Evolutionary conservation across 2,113 vertebrate species (phyloP), one percentile per base, ranked within the genome.

Genomic region (Pterocles gutturalis): DNA sequence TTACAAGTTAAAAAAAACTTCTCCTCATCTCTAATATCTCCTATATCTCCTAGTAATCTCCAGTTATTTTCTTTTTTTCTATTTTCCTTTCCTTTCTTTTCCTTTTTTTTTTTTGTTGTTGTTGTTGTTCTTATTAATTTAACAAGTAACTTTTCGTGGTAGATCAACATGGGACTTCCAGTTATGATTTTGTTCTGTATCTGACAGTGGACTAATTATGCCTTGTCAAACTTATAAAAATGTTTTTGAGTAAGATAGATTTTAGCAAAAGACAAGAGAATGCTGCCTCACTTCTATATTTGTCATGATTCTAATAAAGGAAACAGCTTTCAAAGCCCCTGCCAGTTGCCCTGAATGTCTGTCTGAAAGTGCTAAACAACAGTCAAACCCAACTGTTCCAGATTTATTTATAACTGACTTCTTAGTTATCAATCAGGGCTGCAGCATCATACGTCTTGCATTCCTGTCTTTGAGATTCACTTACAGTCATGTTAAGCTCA

Each of bases 381-480:
- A 95, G 90, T 97, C 81, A 90, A 89, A 91, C 92, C 93, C 97
- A 97, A 97, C 97, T 97, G 97, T 97, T 98, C 95, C 95, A 94
- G 86, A 88, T 97, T 96, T 98, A 98, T 98, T 98, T 97, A 96
- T 97, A 98, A 96, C 96, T 91, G 91, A 72, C 91, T 97, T 91
- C 93, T 93, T 93, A 94, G 89, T 93, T 97, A 80, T 97, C 97
- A 95, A 8, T 89, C 80, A 93, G 83, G 77, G 82, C 85, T 96
- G 96, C 93, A 95, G 94, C 87, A 91, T 91, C 75, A 51, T 80
- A 36, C 66, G 3, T 95, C 66, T 87, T 90, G 81, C 79, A 67
- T 85, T 80, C 69, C 83, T 86, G 66, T 51, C 61, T 75, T 49
- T 64, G 88, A 80, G 71, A 79, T 85, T 80, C 65, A 15, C 69